Conservation (phyloP, 2,888 invertebrate genomes). For the Crossocerus cetratus region DNA sequence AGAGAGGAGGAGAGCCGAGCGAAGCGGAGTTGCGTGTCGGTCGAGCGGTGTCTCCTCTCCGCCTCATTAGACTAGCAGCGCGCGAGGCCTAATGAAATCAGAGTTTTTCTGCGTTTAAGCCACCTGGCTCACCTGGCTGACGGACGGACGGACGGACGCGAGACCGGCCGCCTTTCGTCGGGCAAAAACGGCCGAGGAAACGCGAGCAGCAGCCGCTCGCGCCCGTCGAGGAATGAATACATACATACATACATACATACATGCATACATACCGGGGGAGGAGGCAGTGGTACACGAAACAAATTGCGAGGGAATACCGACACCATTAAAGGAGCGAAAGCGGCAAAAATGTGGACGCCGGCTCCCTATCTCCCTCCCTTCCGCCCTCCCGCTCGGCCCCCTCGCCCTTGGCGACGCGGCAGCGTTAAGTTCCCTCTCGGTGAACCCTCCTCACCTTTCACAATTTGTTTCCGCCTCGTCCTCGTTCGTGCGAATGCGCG, state of each 20-base stretch:
- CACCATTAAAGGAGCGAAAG: constrained; percentile 73
- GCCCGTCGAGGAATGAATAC: neutral
- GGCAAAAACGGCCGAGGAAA: constrained; percentile 34
- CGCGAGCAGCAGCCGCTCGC: constrained; percentile 35
- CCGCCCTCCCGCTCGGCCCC: constrained; percentile 11
- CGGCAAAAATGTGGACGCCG: constrained; percentile 64
- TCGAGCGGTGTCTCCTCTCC: neutral
- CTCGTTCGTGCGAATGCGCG: neutral
- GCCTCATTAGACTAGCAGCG: neutral
- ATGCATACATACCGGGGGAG: constrained; percentile 27
- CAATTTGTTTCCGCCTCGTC: constrained; percentile 53
- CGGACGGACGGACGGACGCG: neutral
- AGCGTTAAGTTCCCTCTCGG: constrained; percentile 22
- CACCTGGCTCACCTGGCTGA: neutral
- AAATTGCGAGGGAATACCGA: constrained; percentile 63
- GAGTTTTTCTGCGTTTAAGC: neutral
- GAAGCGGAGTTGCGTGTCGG: neutral
- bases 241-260: no score
- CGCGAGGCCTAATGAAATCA: neutral
- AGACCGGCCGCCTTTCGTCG: constrained; percentile 4
- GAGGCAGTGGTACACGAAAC: constrained; percentile 54
- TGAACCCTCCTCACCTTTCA: constrained; percentile 43
- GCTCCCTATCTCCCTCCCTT: constrained; percentile 20
- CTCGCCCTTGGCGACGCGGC: neutral
- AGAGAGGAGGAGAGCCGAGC: neutral